Percentiles rank a stretch among this genome's conserved stretches.
Evolutionary conservation across 2,797 vertebrate species (phyloP).

Genomic region (Sus cebifrons): DNA sequence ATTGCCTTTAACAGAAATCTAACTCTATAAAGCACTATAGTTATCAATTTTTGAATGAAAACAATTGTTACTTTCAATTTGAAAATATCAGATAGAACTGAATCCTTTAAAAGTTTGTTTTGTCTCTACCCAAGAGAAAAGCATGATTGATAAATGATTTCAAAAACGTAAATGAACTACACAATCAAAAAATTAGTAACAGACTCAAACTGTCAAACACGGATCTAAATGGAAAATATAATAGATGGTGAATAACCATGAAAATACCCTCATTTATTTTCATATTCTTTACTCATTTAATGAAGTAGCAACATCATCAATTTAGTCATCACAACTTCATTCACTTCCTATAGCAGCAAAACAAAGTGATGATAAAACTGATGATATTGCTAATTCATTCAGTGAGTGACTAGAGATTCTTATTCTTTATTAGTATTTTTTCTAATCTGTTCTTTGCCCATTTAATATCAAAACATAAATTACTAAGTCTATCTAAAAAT

Average conservation of each 20-base stretch:
- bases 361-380: conserved; percentile 3
- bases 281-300: background rate
- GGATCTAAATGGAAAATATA: background rate
- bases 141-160: conserved; percentile 42
- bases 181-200: background rate
- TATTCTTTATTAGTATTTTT: background rate
- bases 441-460: background rate
- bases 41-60: conserved; percentile 22
- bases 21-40: background rate
- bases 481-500: background rate
- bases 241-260: background rate
- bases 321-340: background rate
- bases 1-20: background rate
- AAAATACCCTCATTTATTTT: conserved; percentile 4
- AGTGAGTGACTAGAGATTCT: background rate
- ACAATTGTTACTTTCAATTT: background rate
- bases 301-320: background rate
- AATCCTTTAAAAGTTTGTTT: conserved; percentile 6
- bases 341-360: background rate
- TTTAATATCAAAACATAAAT: background rate
- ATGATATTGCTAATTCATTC: background rate
- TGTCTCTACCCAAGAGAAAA: background rate
- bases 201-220: background rate
- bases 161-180: conserved; percentile 34
- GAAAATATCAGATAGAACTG: background rate